These are phyloP conservation scores for Drosophila testacea DNA, from an alignment of 2,888 invertebrate genomes.

Conservation along the genomic window DNA sequence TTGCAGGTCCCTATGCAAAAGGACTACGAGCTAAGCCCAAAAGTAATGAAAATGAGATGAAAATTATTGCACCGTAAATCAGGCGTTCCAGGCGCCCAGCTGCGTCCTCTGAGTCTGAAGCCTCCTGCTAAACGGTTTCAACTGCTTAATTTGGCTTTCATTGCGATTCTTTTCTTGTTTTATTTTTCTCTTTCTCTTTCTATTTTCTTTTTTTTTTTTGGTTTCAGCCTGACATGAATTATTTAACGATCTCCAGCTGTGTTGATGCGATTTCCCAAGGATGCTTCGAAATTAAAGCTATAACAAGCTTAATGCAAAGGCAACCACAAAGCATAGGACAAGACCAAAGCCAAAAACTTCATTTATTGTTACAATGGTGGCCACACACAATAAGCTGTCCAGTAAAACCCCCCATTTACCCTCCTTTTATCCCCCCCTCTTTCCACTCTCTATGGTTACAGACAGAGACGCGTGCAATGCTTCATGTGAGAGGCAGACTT, in stretches of 20 bases:
- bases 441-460: conserved; percentile 1
- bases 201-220: conserved; percentile 25
- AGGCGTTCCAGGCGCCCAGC: conserved; percentile 65
- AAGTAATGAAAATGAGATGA: conserved; percentile 81
- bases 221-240: conserved; percentile 74
- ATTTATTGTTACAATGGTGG: conserved; percentile 72
- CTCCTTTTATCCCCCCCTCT: neutral
- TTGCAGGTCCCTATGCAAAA: conserved; percentile 45
- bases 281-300: conserved; percentile 74
- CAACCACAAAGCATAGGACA: conserved; percentile 53
- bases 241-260: conserved; percentile 81
- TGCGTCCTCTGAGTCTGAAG: conserved; percentile 38
- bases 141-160: conserved; percentile 82
- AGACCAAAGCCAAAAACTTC: conserved; percentile 61
- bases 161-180: conserved; percentile 64
- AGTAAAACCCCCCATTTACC: neutral
- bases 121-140: conserved; percentile 68
- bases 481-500: conserved; percentile 66
- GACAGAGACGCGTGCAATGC: conserved; percentile 35
- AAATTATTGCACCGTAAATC: conserved; percentile 80
- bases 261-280: conserved; percentile 77
- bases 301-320: conserved; percentile 74
- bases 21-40: conserved; percentile 56
- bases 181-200: conserved; percentile 17
- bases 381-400: conserved; percentile 61